Conservation (phyloP, 2,888 invertebrate species). For the Platynereis dumerilii region DNA sequence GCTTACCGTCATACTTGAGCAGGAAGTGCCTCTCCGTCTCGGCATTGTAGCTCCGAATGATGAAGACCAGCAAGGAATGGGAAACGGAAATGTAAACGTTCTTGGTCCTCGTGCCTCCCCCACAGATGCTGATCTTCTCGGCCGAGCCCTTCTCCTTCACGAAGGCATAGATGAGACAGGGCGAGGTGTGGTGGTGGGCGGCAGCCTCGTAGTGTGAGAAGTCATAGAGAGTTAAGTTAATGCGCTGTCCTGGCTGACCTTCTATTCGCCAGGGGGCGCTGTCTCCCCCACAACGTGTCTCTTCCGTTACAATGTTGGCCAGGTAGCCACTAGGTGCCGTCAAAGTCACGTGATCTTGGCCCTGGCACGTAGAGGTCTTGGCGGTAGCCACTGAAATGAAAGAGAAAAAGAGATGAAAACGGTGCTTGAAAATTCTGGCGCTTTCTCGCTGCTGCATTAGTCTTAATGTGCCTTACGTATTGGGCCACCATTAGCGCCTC, state of each 20-base stretch:
- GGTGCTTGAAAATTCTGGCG: too few relatives aligned
- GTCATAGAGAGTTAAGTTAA: conserved; percentile 22
- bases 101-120: conserved; percentile 3
- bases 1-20: conserved; percentile 19
- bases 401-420: too few relatives aligned
- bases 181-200: background rate
- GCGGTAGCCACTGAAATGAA: conserved; percentile 7
- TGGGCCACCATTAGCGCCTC: too few relatives aligned
- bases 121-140: conserved; percentile 18
- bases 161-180: conserved; percentile 21
- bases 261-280: conserved; percentile 18
- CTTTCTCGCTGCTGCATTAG: too few relatives aligned
- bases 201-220: conserved; percentile 8
- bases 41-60: conserved; percentile 14
- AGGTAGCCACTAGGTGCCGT: conserved; percentile 7
- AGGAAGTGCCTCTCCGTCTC: conserved; percentile 14
- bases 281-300: conserved; percentile 18
- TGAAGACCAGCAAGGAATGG: conserved; percentile 3
- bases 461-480: too few relatives aligned
- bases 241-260: conserved; percentile 15
- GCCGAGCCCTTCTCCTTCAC: conserved; percentile 9
- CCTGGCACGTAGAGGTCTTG: background rate
- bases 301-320: conserved; percentile 23
- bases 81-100: conserved; percentile 17
- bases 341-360: conserved; percentile 5